A percentile compares a stretch with the other conserved stretches of the same genome.
These are phyloP conservation scores for Triplophysa tibetana DNA, from an alignment of 2,113 vertebrate species.

Conservation along the genomic window DNA sequence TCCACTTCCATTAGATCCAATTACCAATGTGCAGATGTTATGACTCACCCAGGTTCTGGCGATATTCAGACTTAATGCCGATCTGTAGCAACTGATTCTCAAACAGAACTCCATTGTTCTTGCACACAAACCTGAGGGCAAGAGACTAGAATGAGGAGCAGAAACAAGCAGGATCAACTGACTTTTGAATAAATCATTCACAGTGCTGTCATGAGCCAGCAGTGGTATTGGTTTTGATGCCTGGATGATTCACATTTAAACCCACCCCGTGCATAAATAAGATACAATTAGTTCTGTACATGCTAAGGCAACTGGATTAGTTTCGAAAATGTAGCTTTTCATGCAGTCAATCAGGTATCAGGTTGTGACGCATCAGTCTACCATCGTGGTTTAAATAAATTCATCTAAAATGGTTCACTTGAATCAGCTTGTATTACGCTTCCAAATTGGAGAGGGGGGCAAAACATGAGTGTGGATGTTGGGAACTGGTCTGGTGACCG, in stretches of 20 bases:
- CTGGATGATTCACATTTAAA: background rate
- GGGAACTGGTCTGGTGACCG: background rate
- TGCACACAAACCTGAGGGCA: constrained; percentile 86
- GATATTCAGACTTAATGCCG: constrained; percentile 91
- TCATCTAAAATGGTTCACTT: background rate
- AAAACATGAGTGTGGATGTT: background rate
- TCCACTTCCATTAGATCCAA: background rate
- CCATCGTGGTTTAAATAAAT: too few species aligned
- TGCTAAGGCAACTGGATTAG: background rate
- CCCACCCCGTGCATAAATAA: background rate
- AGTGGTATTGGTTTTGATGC: background rate
- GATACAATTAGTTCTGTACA: background rate
- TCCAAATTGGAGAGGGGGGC: background rate
- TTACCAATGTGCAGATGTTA: background rate
- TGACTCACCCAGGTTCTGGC: constrained; percentile 87
- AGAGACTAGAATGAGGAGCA: background rate
- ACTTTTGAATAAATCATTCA: background rate
- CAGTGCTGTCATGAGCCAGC: background rate
- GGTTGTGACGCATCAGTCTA: too few species aligned
- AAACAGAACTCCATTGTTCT: constrained; percentile 91
- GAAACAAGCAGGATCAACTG: background rate
- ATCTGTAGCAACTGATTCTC: constrained; percentile 93
- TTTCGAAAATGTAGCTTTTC: background rate
- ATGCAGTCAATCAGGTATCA: too few species aligned
- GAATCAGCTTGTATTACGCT: background rate